A percentile compares a stretch with the other conserved stretches of the same genome.
phyloP scores from a whole-genome alignment of 2,797 vertebrate genomes.

The Numenius phaeopus region DNA sequence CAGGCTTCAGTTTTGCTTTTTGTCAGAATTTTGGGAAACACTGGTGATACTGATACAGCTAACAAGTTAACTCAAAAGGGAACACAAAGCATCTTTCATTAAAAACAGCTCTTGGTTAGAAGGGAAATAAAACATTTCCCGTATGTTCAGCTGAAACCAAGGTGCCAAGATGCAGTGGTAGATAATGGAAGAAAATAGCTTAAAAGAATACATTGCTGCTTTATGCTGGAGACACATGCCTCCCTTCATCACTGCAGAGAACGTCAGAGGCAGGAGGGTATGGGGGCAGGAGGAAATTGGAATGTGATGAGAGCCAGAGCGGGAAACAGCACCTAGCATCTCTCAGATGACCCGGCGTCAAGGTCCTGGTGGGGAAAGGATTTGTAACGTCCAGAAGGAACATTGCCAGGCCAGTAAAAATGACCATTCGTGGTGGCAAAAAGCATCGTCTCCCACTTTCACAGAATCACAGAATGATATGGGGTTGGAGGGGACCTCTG shows the following conservation, averaged over 20 bases:
- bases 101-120: not conserved
- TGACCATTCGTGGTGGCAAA: not conserved
- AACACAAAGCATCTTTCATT: not conserved
- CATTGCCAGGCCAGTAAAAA: not conserved
- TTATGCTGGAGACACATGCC: not conserved
- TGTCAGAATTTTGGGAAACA: not conserved
- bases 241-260: not conserved
- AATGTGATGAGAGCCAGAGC: not conserved
- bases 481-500: too few species aligned
- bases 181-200: not conserved
- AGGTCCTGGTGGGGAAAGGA: not conserved
- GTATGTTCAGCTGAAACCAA: not conserved
- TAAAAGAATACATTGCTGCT: not conserved
- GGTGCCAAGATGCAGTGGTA: not conserved
- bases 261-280: not conserved
- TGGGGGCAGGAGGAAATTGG: not conserved
- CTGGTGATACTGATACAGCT: not conserved
- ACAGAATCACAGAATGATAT: too few species aligned
- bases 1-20: not conserved
- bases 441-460: not conserved
- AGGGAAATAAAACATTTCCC: constrained; percentile 18
- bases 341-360: not conserved
- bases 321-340: not conserved
- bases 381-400: accelerated
- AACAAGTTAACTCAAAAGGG: not conserved